Conservation (phyloP, 2,888 invertebrate species). For the Gisinianus flammeolus region DNA sequence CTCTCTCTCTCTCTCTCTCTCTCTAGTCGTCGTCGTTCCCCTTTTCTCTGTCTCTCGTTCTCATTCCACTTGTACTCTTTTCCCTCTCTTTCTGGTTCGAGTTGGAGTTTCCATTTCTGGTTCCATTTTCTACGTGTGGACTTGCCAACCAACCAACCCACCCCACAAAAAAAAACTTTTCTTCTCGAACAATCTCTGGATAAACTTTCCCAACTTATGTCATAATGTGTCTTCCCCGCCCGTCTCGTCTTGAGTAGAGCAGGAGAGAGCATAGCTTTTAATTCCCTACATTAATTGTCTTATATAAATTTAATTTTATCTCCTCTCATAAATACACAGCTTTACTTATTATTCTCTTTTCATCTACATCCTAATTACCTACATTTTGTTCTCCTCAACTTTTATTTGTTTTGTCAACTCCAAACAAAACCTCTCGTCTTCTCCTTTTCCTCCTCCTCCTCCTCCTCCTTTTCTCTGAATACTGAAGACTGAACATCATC, state of each 20-base stretch:
- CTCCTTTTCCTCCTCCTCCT: no score
- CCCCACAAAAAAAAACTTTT: no score
- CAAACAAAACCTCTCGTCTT: no score
- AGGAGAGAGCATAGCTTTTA: not conserved
- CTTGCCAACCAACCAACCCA: no score
- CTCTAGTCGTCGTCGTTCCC: not conserved
- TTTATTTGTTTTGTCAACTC: not conserved
- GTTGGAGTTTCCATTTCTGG: no score
- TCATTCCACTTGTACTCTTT: not conserved
- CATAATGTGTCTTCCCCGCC: not conserved
- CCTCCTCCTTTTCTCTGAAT: no score
- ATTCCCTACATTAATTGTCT: conserved; percentile 12
- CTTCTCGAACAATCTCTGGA: conserved; percentile 1
- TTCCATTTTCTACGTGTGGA: no score
- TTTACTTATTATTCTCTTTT: no score
- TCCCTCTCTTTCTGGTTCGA: not conserved
- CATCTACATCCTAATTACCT: no score
- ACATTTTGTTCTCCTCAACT: not conserved
- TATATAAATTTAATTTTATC: conserved; percentile 24
- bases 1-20: not conserved
- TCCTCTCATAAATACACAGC: conserved; percentile 4
- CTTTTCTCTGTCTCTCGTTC: not conserved
- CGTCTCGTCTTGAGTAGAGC: not conserved
- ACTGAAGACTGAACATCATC: no score
- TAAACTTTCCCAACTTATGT: conserved; percentile 3